These are phyloP conservation scores for Melanerpes aurifrons DNA, from an alignment of 2,113 vertebrate genomes.

Conservation along the genomic window DNA sequence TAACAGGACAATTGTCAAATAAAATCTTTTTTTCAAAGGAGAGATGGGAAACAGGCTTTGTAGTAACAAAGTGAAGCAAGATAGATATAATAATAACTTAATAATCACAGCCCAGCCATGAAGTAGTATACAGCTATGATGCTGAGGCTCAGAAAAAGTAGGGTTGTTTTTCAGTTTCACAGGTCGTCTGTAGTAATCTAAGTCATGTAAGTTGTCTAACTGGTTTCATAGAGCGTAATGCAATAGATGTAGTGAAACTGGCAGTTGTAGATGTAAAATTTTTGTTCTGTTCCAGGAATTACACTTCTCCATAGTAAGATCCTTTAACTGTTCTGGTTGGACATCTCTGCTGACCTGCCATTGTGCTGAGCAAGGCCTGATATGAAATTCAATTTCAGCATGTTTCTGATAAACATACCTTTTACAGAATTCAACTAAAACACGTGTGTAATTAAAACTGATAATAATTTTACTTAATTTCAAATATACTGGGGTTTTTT, in stretches of 20 bases:
- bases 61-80: background rate
- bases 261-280: background rate
- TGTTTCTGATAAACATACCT: background rate
- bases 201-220: background rate
- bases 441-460: background rate
- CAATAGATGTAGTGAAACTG: background rate
- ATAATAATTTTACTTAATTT: background rate
- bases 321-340: background rate
- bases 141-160: background rate
- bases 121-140: background rate
- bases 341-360: background rate
- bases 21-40: background rate
- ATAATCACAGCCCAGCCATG: background rate
- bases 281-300: conserved; percentile 18
- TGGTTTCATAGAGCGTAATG: background rate
- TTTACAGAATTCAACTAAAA: background rate
- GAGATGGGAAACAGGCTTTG: background rate
- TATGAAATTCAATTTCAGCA: background rate
- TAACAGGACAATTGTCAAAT: background rate
- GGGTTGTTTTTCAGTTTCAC: background rate
- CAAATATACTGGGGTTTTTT: background rate
- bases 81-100: background rate
- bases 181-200: background rate
- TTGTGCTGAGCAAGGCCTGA: background rate
- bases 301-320: background rate